phyloP scores from a whole-genome alignment of 2,113 vertebrate genomes.

The Vulpes vulpes region DNA sequence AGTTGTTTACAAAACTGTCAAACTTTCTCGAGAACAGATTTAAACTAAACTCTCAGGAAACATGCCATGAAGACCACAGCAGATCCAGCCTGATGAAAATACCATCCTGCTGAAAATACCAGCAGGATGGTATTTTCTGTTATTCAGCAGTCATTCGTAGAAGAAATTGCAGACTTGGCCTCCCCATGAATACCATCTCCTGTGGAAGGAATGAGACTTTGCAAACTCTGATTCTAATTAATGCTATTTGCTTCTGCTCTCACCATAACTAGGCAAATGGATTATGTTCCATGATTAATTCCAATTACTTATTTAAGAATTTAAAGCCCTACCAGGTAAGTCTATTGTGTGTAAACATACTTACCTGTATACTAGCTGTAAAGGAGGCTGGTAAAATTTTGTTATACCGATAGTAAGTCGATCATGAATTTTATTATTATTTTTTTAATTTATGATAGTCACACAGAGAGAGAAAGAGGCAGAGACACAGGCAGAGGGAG shows the following conservation, averaged over 20 bases:
- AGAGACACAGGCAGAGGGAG: no score
- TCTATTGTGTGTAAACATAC: background rate
- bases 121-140: background rate
- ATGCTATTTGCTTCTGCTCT: background rate
- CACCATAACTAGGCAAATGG: background rate
- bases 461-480: no score
- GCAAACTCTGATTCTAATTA: background rate
- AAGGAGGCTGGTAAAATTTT: background rate
- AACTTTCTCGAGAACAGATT: background rate
- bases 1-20: background rate
- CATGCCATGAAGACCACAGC: background rate
- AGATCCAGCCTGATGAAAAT: background rate
- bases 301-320: background rate
- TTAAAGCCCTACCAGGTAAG: background rate
- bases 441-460: no score
- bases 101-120: background rate
- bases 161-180: background rate
- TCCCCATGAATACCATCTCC: no score
- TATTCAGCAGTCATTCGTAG: background rate
- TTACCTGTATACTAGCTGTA: background rate
- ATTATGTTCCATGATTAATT: background rate
- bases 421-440: background rate
- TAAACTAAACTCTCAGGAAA: background rate
- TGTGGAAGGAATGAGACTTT: background rate
- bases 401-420: background rate